Evolutionary conservation across 2,888 invertebrate species (phyloP), one percentile per base, ranked within the genome.

Genomic region (Lagria hirta): DNA sequence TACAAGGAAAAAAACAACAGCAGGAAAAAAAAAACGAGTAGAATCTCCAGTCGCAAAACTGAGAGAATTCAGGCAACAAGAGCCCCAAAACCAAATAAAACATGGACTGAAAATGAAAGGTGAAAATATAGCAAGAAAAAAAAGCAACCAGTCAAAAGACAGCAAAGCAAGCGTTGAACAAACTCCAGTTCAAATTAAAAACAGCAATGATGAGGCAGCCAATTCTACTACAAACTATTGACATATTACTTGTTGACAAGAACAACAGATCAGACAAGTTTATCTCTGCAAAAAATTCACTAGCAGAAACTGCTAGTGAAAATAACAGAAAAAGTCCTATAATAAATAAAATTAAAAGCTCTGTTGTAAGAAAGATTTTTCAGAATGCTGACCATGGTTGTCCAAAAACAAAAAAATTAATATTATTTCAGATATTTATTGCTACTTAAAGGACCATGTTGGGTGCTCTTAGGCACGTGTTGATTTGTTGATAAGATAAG

Each of bases 341-440:
- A 11, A 18, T 7, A 22, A 22, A 22, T 7, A 22, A 22, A 22
- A 7, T 22, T 22, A 7, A 3, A 22, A 22, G 18, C 6, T 18
- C 22, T 22, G 22, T 22, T 22, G 22, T 22, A 22, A 22, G 22
- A 22, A 22, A 22, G 4, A 22, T 22, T 22, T 22, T 22, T 22
- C 22, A 22, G 22, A 22, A 22, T 22, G 3, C 10, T 22, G 22
- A 22, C 3, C n/a, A 22, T 22, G 22, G 10, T 22, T 22, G 4
- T 11, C 22, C 22, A 22, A 18, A 18, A 18, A 18, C 3, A 22
- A 22, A 22, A 22, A 22, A 22, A 22, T 22, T 22, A 22, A 22
- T 8, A 7, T 7, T 4, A 22, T 22, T 22, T 22, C 22, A 22
- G 22, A 22, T 22, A 22, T 22, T 22, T 22, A n/a, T n/a, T n/a